Conservation (phyloP, 2,797 vertebrate species). For the Diplodus sargus region DNA sequence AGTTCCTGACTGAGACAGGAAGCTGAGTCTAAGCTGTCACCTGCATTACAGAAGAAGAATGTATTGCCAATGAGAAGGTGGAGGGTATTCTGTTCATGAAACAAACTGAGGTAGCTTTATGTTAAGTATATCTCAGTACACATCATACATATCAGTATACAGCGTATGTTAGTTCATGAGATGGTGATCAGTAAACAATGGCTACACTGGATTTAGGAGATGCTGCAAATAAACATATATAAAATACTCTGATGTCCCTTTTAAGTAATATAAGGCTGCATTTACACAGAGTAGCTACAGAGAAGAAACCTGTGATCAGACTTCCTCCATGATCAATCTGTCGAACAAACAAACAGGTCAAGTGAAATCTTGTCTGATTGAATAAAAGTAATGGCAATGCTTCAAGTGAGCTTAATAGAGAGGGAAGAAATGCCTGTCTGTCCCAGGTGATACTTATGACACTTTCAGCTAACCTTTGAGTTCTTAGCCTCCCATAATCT, state of each 20-base stretch:
- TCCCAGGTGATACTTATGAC: neutral
- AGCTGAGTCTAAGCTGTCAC: neutral
- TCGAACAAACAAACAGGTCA: neutral
- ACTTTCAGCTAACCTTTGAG: neutral
- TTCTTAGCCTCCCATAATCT: neutral
- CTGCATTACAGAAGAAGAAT: neutral
- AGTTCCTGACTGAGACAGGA: neutral
- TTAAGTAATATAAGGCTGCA: slow-evolving; percentile 24
- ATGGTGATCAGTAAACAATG: slow-evolving; percentile 30
- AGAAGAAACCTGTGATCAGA: neutral
- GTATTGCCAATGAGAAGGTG: neutral
- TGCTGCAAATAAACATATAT: slow-evolving; percentile 9
- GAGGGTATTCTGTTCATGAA: slow-evolving; percentile 39
- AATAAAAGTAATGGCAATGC: neutral
- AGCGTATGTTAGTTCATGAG: neutral
- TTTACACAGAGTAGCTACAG: slow-evolving; percentile 16
- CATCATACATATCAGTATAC: slow-evolving; percentile 2
- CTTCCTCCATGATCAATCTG: neutral
- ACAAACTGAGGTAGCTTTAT: slow-evolving; percentile 67
- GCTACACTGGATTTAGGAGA: slow-evolving; percentile 29
- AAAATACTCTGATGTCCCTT: neutral
- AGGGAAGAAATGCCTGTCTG: neutral
- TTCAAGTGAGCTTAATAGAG: neutral
- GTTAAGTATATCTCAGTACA: slow-evolving; percentile 20
- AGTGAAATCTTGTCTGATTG: neutral